phyloP scores from a whole-genome alignment of 2,113 vertebrate genomes.

The Anolis sagrei region DNA sequence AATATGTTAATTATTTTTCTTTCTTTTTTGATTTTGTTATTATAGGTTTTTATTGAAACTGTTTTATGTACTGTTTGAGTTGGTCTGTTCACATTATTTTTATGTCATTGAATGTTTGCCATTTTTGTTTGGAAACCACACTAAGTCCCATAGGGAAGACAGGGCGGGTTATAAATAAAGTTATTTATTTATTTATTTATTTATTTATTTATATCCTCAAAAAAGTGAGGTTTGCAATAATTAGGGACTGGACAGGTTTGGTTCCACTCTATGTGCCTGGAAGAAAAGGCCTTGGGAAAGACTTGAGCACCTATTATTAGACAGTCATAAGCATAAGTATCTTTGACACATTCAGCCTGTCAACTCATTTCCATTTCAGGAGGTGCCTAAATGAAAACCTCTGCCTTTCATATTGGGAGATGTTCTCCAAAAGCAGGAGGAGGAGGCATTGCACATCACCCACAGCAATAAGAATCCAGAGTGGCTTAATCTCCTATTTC shows the following conservation, averaged over 20 bases:
- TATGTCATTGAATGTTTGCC: too few species aligned
- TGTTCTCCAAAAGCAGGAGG: conserved; percentile 41
- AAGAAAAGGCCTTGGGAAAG: conserved; percentile 12
- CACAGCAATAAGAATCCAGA: conserved; percentile 62
- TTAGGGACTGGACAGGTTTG: conserved; percentile 18
- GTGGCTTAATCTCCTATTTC: conserved; percentile 69
- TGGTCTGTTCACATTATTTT: too few species aligned
- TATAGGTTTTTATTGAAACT: too few species aligned
- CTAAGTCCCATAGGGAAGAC: too few species aligned
- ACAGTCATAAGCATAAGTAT: conserved; percentile 42
- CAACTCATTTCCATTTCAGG: conserved; percentile 56
- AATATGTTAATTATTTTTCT: too few species aligned
- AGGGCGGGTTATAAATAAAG: too few species aligned
- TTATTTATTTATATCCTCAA: too few species aligned
- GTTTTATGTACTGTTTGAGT: too few species aligned
- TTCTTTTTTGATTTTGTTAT: too few species aligned
- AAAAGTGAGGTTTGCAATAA: background rate
- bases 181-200: too few species aligned
- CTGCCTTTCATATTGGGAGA: conserved; percentile 41
- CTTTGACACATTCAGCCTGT: conserved; percentile 54
- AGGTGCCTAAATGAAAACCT: conserved; percentile 51
- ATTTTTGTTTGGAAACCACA: too few species aligned
- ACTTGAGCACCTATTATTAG: conserved; percentile 52
- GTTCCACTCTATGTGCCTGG: conserved; percentile 41
- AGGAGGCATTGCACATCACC: conserved; percentile 58